These are phyloP conservation scores for Platynereis dumerilii DNA, from an alignment of 2,888 invertebrate genomes.

Conservation along the genomic window DNA sequence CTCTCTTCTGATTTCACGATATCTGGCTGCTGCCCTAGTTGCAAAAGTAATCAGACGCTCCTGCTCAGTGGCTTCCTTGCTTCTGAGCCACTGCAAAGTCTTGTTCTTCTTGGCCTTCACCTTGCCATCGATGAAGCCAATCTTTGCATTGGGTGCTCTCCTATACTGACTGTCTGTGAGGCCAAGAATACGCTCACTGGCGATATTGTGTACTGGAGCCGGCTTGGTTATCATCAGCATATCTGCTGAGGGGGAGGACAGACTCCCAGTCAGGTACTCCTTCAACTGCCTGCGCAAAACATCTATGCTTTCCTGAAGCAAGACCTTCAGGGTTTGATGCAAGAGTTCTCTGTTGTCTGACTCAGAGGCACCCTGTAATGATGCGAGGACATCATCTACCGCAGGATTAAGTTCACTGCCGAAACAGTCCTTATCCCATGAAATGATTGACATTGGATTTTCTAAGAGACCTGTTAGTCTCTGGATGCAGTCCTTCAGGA, in stretches of 20 bases:
- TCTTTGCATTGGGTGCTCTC: constrained; percentile 9
- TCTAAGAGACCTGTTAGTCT: no score
- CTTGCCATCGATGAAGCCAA: constrained; percentile 7
- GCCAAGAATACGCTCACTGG: not conserved
- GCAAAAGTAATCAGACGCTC: no score
- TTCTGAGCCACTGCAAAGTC: constrained; percentile 5
- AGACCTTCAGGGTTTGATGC: not conserved
- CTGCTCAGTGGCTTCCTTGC: not conserved
- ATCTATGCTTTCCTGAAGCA: not conserved
- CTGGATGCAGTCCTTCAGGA: no score
- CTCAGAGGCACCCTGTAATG: no score
- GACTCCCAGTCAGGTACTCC: constrained; percentile 1
- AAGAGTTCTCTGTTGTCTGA: no score
- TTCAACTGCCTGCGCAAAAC: constrained; percentile 6
- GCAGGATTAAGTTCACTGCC: no score
- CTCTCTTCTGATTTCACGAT: no score
- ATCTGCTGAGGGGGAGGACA: constrained; percentile 3
- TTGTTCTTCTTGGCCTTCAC: not conserved
- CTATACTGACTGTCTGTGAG: not conserved
- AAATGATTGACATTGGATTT: no score
- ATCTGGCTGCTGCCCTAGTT: no score
- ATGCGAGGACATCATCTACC: no score
- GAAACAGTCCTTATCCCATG: no score
- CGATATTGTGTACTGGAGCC: constrained; percentile 5
- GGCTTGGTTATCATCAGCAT: not conserved